Base-by-base conservation (phyloP, 2,797 vertebrate genomes). In the Argyrosomus regius region DNA sequence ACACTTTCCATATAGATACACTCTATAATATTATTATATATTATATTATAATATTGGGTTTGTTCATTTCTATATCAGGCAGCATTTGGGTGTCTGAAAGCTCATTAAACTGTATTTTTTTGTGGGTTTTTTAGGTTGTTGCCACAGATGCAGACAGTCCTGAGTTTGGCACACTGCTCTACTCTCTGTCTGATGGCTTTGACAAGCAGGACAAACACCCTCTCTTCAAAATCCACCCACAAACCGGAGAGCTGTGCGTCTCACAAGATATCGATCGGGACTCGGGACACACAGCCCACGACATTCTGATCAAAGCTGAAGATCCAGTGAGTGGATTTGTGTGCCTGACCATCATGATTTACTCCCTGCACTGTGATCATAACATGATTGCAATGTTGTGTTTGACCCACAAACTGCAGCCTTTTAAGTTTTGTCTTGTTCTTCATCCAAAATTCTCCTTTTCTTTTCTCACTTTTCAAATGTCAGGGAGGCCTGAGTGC, bases 231-330 rank as follows among this genome's bases (percentile, higher is more conserved):
- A 95, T 99, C 60, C 84, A 97, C 58, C 87, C 94, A 0, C 89
- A 26, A 14, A 96, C 95, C 3, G 98, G 97, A 72, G 87, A 90
- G 65, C 94, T 99, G 88, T 99, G 97, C 52, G 92, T 98, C 43
- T 95, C 94, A 54, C 94, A 96, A 89, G 97, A 98, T 58, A 96
- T 98, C 0, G 97, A 99, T 85, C 95, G 96, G 83, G 98, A 99
- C 75, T 70, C 50, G 0, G 96, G 96, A 59, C 94, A 93, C 45
- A 85, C 91, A 14, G 92, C 91, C 78, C 95, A 97, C 0, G 97
- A 99, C 88, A 88, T 99, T 31, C 90, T 97, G 83, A 95, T 98
- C 91, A 97, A 96, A 94, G 98, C 97, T 75, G 95, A 93, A 56
- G 98, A 99, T 92, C 96, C 96, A 87, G 98, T 99, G 92, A 96